These are phyloP conservation scores for Prorops nasuta DNA, from an alignment of 1,140 invertebrate species.

Conservation along the genomic window DNA sequence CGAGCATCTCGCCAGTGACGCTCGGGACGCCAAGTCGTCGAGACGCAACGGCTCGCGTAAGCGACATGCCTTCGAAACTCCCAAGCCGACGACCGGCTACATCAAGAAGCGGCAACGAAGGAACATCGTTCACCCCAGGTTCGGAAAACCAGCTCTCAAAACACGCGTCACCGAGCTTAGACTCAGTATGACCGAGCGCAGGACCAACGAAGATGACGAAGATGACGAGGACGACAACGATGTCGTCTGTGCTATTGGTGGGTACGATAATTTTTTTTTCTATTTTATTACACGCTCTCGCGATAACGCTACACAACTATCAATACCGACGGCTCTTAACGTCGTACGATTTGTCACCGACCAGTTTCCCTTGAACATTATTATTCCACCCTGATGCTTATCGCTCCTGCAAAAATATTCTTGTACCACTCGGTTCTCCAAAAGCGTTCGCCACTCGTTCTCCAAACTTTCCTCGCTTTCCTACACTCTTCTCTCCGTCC, in stretches of 20 bases:
- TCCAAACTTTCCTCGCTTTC: no score
- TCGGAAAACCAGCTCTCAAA: slow-evolving; percentile 10
- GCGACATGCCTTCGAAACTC: slow-evolving; percentile 10
- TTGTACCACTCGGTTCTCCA: no score
- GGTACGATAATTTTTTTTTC: neutral
- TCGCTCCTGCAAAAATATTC: no score
- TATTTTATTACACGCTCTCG: slow-evolving; percentile 1
- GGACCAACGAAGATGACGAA: slow-evolving; percentile 17
- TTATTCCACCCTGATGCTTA: no score
- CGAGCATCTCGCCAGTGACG: slow-evolving; percentile 15
- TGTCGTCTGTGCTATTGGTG: slow-evolving; percentile 34
- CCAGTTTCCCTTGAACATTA: no score
- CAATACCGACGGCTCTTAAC: no score
- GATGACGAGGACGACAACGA: slow-evolving; percentile 31
- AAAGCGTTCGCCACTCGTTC: no score
- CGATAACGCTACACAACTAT: no score
- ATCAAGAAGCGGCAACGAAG: slow-evolving; percentile 13
- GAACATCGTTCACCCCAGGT: slow-evolving; percentile 30
- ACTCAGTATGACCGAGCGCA: slow-evolving; percentile 36
- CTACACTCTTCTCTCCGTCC: no score
- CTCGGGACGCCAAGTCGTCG: neutral
- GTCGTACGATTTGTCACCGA: no score
- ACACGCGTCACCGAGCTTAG: slow-evolving; percentile 35
- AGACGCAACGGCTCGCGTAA: neutral
- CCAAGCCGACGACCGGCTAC: neutral